Evolutionary conservation across 2,888 invertebrate species (phyloP).

Genomic region (Cosmorhoe ocellata): DNA sequence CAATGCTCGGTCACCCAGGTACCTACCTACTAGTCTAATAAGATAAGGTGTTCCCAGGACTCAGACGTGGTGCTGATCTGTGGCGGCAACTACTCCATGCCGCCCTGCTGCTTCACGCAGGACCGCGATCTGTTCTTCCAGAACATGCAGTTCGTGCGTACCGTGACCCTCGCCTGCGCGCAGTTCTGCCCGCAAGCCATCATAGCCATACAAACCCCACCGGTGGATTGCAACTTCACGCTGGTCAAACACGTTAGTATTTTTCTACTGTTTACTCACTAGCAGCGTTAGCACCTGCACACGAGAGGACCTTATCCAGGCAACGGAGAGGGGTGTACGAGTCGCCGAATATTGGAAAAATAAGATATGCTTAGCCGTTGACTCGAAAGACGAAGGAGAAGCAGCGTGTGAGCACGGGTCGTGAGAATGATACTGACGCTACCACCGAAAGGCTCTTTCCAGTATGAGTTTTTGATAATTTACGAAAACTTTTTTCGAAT

Average conservation of each 20-base stretch:
- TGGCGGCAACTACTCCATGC: slow-evolving; percentile 59
- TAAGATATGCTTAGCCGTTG: too few species aligned
- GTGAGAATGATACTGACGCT: too few species aligned
- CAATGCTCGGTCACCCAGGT: too few species aligned
- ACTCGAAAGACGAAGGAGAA: too few species aligned
- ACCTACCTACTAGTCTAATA: neutral
- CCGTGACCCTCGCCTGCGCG: slow-evolving; percentile 55
- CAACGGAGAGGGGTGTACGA: too few species aligned
- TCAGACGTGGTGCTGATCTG: slow-evolving; percentile 72
- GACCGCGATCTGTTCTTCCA: slow-evolving; percentile 68
- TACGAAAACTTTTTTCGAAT: too few species aligned
- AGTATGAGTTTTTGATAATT: too few species aligned
- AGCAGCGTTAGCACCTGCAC: too few species aligned
- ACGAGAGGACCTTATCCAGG: too few species aligned
- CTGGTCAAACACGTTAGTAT: slow-evolving; percentile 62
- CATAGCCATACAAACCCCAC: slow-evolving; percentile 69
- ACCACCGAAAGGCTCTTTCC: too few species aligned
- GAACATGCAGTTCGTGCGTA: slow-evolving; percentile 66
- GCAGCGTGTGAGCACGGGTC: too few species aligned
- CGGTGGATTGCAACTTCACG: slow-evolving; percentile 70
- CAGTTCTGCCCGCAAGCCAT: slow-evolving; percentile 67
- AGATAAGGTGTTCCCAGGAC: slow-evolving; percentile 41
- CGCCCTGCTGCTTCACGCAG: slow-evolving; percentile 57
- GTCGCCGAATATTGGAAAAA: too few species aligned
- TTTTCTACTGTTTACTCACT: neutral